phyloP scores from a whole-genome alignment of 2,797 vertebrate species.

The Gallinago solitaria region DNA sequence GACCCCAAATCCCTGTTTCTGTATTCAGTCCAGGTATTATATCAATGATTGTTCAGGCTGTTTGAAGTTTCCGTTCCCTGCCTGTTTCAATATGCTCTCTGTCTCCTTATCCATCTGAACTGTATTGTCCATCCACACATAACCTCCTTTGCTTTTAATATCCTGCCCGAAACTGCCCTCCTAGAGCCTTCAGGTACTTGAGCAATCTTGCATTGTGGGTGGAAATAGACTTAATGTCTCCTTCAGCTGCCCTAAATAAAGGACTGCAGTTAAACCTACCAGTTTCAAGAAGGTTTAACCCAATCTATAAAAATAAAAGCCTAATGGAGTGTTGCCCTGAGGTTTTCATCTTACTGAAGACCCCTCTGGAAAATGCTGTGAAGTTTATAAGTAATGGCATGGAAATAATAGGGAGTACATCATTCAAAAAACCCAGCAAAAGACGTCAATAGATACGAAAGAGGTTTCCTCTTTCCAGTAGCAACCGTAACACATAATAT shows the following conservation, averaged over 20 bases:
- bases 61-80: conserved; percentile 38
- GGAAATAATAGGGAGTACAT: conserved; percentile 31
- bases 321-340: conserved; percentile 62
- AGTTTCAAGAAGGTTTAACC: conserved; percentile 20
- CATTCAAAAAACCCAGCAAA: background rate
- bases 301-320: conserved; percentile 43
- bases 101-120: conserved; percentile 9
- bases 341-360: conserved; percentile 49
- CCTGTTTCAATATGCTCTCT: background rate
- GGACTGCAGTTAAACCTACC: background rate
- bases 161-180: background rate
- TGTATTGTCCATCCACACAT: background rate
- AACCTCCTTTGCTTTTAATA: conserved; percentile 9
- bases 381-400: conserved; percentile 52
- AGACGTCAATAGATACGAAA: background rate
- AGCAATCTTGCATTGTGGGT: conserved; percentile 32
- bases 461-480: background rate
- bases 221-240: conserved; percentile 47
- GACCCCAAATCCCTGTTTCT: conserved; percentile 16
- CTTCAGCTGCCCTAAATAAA: conserved; percentile 56
- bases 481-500: background rate
- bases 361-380: conserved; percentile 25
- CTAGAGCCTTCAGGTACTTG: conserved; percentile 46
- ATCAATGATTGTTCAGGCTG: conserved; percentile 39
- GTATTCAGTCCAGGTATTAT: conserved; percentile 18